Percentiles rank a stretch among this genome's conserved stretches.
Evolutionary conservation across 2,113 vertebrate species (phyloP).

Genomic region (Gallinago media): DNA sequence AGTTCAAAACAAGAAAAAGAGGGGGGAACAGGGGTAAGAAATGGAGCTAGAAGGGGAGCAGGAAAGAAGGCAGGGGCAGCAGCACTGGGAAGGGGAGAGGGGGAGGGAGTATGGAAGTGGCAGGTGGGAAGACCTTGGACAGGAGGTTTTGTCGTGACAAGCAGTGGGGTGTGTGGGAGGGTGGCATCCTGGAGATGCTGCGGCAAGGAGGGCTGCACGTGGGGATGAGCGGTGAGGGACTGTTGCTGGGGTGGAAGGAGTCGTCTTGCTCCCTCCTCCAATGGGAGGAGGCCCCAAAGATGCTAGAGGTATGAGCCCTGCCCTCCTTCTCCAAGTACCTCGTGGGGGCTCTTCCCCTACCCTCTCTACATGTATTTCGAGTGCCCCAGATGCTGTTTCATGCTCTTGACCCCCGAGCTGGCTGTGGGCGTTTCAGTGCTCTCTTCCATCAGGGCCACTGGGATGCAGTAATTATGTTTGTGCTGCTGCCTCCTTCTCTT

Average conservation of each 20-base stretch:
- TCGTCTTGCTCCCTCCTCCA: neutral
- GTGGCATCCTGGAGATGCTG: neutral
- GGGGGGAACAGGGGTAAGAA: fast-evolving
- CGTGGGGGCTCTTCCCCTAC: neutral
- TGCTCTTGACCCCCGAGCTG: neutral
- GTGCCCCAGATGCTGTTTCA: neutral
- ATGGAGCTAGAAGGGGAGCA: neutral
- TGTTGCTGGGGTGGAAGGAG: neutral
- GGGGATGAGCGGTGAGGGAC: neutral
- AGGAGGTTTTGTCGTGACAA: neutral
- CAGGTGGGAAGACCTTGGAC: neutral
- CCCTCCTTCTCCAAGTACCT: neutral
- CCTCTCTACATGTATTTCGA: fast-evolving
- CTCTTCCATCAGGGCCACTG: neutral
- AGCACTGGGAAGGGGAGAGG: neutral
- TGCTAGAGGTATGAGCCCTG: neutral
- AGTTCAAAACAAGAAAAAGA: neutral
- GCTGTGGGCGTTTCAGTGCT: neutral
- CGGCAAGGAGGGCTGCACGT: neutral
- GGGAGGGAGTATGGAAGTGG: neutral
- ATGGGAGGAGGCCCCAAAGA: neutral
- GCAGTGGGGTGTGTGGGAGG: neutral
- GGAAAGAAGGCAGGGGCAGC: neutral
- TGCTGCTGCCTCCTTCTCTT: neutral
- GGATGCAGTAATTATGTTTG: slow-evolving; percentile 20